Conservation (phyloP, 1,140 invertebrate species). For the Drosophila melanogaster region Release_6_plus_ISO1_MT NT_033777.3:15910001-15910500, state of each 20-base stretch:
- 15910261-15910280: constrained; percentile 1
- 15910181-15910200: constrained; percentile 14
- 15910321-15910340: no score
- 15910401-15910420: constrained; percentile 21
- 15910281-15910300: not conserved
- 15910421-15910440: constrained; percentile 47
- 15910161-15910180: constrained; percentile 54
- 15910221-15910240: not conserved
- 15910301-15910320: not conserved
- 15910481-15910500: constrained; percentile 26
- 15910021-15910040: constrained; percentile 28
- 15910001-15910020: constrained; percentile 42
- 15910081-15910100: constrained; percentile 13
- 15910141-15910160: constrained; percentile 56
- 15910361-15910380: constrained; percentile 5
- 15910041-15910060: constrained; percentile 35
- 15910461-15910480: constrained; percentile 45
- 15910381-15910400: constrained; percentile 35
- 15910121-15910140: constrained; percentile 38
- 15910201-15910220: constrained; percentile 13
- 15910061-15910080: constrained; percentile 41
- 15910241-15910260: not conserved
- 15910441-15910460: constrained; percentile 38
- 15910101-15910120: constrained; percentile 62
- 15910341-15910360: not conserved